phyloP scores from a whole-genome alignment of 2,888 invertebrate genomes.

The Perizoma flavofasciatum region DNA sequence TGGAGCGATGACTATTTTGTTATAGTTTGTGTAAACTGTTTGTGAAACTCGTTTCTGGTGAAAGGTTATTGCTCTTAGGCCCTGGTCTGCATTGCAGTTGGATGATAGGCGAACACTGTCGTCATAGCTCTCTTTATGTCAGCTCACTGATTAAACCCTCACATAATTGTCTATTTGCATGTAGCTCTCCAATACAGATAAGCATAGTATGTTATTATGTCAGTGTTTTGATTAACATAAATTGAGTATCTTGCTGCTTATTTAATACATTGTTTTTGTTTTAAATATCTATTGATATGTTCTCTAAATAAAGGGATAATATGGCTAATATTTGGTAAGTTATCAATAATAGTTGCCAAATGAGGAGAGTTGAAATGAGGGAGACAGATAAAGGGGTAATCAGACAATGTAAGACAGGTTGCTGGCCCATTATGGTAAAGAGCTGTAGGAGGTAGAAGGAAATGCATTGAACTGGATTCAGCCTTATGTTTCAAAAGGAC shows the following conservation, averaged over 20 bases:
- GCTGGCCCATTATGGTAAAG: too few species aligned
- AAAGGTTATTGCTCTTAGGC: slow-evolving; percentile 42
- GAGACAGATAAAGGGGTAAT: too few species aligned
- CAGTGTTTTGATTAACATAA: slow-evolving; percentile 15
- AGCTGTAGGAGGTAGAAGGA: too few species aligned
- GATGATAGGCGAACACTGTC: slow-evolving; percentile 6
- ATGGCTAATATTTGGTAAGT: too few species aligned
- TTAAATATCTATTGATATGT: too few species aligned
- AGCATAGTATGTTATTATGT: slow-evolving; percentile 11
- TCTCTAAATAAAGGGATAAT: too few species aligned
- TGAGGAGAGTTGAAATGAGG: too few species aligned
- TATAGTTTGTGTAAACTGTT: slow-evolving; percentile 28
- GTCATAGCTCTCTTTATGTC: slow-evolving; percentile 7
- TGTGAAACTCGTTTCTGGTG: slow-evolving; percentile 30
- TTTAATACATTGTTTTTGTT: slow-evolving; percentile 4
- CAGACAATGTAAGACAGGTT: too few species aligned
- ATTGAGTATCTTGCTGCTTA: slow-evolving; percentile 2
- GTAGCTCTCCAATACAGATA: slow-evolving; percentile 10
- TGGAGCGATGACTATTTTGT: slow-evolving; percentile 31
- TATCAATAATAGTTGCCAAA: too few species aligned
- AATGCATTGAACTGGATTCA: not conserved
- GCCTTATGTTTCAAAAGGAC: too few species aligned
- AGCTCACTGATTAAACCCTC: slow-evolving; percentile 14
- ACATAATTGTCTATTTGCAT: slow-evolving; percentile 23
- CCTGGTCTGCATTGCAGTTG: slow-evolving; percentile 25